Base-by-base conservation (phyloP, 2,113 vertebrate genomes). In the Aleadryas rufinucha region DNA sequence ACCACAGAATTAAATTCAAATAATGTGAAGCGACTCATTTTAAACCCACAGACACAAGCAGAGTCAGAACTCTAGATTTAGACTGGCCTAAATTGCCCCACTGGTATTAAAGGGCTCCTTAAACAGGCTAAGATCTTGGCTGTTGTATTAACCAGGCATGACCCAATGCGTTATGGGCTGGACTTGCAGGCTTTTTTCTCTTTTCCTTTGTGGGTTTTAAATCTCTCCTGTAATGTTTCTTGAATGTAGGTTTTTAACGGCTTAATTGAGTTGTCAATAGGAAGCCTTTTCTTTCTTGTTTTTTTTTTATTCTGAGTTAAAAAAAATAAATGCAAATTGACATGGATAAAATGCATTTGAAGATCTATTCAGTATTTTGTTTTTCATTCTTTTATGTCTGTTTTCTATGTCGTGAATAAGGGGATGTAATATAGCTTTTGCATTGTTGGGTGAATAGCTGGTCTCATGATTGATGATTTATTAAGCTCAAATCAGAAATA, bases 211-310 rank as follows among this genome's bases (percentile, higher is more conserved):
- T 95, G 93, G 93, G 83, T 94, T 97, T 94, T 95, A 95, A 90
- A 88, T 90, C 92, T 96, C 85, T 95, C 90, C 93, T 90, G 90
- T 96, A 96, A 96, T 93, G 88, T 94, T 96, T 78, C 86, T 97
- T 90, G 95, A 96, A 95, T 93, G 88, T 92, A 96, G 88, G 88
- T 96, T 97, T 96, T 94, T 96, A 96, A 96, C 89, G 88, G 85
- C 86, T 96, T 96, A 96, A 95, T 94, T 96, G 95, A 93, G 87
- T 94, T 93, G 83, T 96, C 94, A 92, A 96, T 90, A 95, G 85
- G 79, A 96, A 95, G 76, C 52, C 16, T 68, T 92, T 93, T 93
- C 13, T 77, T 89, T 76, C 27, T 63, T 59, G 13, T 54, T 86
- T 82, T 68, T 60, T 49, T 59, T 85, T 89, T 61, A 65, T 93